phyloP scores from a whole-genome alignment of 92 coral and sea anemone species.

The Actinernus sp. region DNA sequence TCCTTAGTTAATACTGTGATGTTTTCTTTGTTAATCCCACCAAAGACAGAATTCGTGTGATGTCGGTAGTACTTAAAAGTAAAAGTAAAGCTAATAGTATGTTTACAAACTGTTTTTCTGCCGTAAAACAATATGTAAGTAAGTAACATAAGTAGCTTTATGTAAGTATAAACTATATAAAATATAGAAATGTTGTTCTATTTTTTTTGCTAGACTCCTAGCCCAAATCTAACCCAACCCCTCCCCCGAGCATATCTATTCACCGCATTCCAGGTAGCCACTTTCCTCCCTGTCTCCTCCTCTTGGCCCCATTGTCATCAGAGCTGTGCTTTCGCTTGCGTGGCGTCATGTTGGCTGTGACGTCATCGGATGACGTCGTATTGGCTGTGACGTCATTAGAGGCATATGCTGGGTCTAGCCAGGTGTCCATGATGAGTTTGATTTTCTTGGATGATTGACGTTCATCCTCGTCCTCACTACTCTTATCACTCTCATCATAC shows the following conservation, averaged over 20 bases:
- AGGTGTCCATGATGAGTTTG: constrained; percentile 14
- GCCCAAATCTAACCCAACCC: constrained; percentile 1
- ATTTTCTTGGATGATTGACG: constrained; percentile 15
- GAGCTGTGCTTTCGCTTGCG: not conserved
- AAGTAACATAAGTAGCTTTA: no score
- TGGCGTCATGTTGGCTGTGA: not conserved
- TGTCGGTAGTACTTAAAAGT: no score
- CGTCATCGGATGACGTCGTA: no score
- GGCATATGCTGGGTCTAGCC: constrained; percentile 3
- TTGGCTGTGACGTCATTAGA: not conserved
- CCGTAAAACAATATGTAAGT: no score
- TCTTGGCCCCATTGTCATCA: not conserved
- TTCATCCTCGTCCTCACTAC: constrained; percentile 5
- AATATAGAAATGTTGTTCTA: no score
- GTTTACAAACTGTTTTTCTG: no score
- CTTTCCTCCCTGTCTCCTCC: not conserved
- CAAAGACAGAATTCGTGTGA: no score
- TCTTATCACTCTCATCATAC: no score
- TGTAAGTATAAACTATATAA: no score
- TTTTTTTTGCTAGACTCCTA: constrained; percentile 1
- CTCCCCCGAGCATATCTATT: not conserved
- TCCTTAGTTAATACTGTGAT: no score
- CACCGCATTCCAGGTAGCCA: not conserved
- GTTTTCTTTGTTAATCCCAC: no score
- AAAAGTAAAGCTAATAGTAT: no score